Conservation (phyloP, 2,113 vertebrate genomes). For the Hiodon alosoides region DNA sequence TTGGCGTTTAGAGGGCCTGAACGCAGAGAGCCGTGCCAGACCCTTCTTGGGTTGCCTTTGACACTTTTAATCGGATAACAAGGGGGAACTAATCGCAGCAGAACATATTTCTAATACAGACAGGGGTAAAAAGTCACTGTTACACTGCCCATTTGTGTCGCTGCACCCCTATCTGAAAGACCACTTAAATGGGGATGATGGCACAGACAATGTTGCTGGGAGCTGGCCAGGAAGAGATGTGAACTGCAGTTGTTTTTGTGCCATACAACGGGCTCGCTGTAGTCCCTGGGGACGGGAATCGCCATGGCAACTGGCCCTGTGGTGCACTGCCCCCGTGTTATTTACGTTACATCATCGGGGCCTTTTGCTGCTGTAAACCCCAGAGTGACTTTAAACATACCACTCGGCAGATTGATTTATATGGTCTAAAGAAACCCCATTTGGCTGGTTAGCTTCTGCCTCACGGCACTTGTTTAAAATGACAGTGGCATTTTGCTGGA, state of each 20-base stretch:
- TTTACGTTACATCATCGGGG: background rate
- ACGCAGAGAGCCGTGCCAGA: too few relatives aligned
- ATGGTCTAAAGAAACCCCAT: background rate
- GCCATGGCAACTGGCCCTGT: slow-evolving; percentile 7
- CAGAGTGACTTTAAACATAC: background rate
- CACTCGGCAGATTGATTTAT: background rate
- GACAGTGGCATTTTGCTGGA: too few relatives aligned
- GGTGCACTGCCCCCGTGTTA: background rate
- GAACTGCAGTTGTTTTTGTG: too few relatives aligned
- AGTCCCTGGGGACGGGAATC: background rate
- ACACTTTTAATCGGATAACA: too few relatives aligned
- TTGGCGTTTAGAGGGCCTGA: too few relatives aligned
- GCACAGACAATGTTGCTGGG: background rate
- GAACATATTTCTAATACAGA: background rate
- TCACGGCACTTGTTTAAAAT: background rate
- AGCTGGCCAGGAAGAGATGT: background rate
- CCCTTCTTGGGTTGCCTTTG: too few relatives aligned
- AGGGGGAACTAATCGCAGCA: background rate
- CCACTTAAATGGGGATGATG: background rate
- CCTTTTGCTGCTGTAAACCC: background rate
- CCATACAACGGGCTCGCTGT: background rate
- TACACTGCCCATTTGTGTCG: background rate
- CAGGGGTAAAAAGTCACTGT: background rate
- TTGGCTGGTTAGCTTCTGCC: background rate
- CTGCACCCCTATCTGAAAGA: background rate